These are phyloP conservation scores for Sminthopsis crassicaudata DNA, from an alignment of 2,113 vertebrate genomes.

Conservation along the genomic window DNA sequence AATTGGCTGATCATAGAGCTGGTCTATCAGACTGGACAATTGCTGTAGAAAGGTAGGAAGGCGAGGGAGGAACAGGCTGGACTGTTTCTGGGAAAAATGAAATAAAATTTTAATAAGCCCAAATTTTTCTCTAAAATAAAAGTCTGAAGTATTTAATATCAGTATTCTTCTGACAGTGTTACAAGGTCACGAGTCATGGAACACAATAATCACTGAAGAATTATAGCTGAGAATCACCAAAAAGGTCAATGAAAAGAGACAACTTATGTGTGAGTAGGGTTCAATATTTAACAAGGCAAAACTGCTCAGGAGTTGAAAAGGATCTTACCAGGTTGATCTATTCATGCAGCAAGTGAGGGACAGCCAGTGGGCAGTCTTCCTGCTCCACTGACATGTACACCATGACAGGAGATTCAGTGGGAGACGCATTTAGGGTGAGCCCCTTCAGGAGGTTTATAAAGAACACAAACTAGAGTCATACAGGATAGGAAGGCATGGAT, in stretches of 20 bases:
- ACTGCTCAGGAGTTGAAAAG: not conserved
- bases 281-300: not conserved
- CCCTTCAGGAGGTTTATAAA: not conserved
- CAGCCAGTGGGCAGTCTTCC: not conserved
- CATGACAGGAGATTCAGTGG: not conserved
- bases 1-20: not conserved
- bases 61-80: not conserved
- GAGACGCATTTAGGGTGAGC: not conserved
- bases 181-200: not conserved
- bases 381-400: not conserved
- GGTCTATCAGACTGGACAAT: not conserved
- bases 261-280: not conserved
- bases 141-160: not conserved
- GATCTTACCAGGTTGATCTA: not conserved
- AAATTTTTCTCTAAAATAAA: not conserved
- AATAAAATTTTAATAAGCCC: not conserved
- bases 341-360: not conserved
- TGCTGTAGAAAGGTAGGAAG: not conserved
- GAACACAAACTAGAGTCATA: not conserved
- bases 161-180: not conserved
- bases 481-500: not conserved
- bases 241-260: not conserved
- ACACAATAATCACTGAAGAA: not conserved
- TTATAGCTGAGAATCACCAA: not conserved
- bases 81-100: not conserved